Evolutionary conservation across 2,797 vertebrate genomes (phyloP), one percentile per base, ranked within the genome.

Genomic region (Poeciliopsis gracilis): DNA sequence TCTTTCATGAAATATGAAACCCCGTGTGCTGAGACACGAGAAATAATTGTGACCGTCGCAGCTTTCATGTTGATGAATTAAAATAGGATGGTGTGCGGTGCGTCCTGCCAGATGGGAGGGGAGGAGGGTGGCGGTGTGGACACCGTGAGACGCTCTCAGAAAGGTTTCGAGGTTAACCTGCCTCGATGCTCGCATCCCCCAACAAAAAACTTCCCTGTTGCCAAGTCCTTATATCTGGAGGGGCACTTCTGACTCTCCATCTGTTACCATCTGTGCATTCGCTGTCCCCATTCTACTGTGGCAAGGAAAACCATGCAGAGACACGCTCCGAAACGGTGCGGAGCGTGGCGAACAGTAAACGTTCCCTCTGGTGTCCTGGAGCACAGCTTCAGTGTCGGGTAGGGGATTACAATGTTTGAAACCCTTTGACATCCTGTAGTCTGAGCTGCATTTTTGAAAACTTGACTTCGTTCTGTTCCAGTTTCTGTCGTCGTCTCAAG

Each of bases 241-340:
- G 95, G 94, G 90, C 86, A 82, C 88, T 92, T 94, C 88, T 93
- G 93, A 94, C 84, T 92, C 91, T 93, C 95, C 95, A 95, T 96
- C 95, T 96, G 95, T 82, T 91, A 92, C 96, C 95, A 96, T 96
- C 95, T 96, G 96, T 93, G 88, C 87, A 81, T 71, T 85, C 85
- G 51, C 86, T 94, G 92, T 92, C 91, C 93, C 83, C 90, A 87
- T 94, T 94, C 91, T 87, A 63, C 79, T 77, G 82, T 71, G 84
- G 82, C 85, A 83, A 86, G 73, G 76, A 87, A 76, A 78, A 76
- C 78, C 76, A 83, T 43, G 85, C 80, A 85, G 89, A 89, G 83
- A 84, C 71, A 16, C 80, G 87, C 88, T 25, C 85, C 79, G 73
- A 80, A 91, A 92, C 88, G 88, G 89, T 84, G 78, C 84, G 82